Base-by-base conservation (phyloP, 2,888 invertebrate genomes). In the Stenichneumon culpator region DNA sequence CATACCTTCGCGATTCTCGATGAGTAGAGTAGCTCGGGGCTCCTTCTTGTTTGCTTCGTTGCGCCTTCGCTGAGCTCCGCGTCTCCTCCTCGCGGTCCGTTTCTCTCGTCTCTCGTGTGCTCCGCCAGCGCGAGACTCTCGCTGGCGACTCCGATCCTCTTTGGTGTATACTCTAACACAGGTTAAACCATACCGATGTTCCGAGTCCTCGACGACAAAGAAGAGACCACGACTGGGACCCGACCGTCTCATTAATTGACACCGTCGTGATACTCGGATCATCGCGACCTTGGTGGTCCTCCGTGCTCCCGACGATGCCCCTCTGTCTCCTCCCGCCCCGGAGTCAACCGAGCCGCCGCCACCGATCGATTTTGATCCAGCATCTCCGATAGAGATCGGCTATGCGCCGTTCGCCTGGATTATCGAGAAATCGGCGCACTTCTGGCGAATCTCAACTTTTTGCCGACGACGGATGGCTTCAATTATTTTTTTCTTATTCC, bases 241-340 rank as follows among this genome's bases (percentile, higher is more conserved):
- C 81, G 80, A 79, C 72, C 57, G 88, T 90, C 92, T 93, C 93
- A 93, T 94, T 94, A 94, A 94, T 94, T 93, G 93, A 93, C 93
- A 94, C 93, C 93, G 79, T 74, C 82, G 93, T 88, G 92, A 91
- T 92, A 91, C 91, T 91, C 88, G 91, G 85, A 72, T 83, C 81
- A 87, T 87, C 84, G 89, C 93, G 93, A 93, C 91, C 93, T 90
- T 92, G 93, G 93, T 93, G 93, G 93, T 93, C 93, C 91, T 87
- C 87, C 88, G 88, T 88, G 74, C 86, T 86, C 88, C 88, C 87
- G 87, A 89, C 89, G 89, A 87, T 88, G 87, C 86, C 67, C 83
- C 78, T 84, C 80, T 69, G 44, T 47, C 44, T 16, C 72, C 80
- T 82, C 86, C 47, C 39, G 57, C 39, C 52, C 39, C 77, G 68